A percentile compares a stretch with the other conserved stretches of the same genome.
Conservation (phyloP, 1,140 invertebrate genomes). For the Apis florea region DNA sequence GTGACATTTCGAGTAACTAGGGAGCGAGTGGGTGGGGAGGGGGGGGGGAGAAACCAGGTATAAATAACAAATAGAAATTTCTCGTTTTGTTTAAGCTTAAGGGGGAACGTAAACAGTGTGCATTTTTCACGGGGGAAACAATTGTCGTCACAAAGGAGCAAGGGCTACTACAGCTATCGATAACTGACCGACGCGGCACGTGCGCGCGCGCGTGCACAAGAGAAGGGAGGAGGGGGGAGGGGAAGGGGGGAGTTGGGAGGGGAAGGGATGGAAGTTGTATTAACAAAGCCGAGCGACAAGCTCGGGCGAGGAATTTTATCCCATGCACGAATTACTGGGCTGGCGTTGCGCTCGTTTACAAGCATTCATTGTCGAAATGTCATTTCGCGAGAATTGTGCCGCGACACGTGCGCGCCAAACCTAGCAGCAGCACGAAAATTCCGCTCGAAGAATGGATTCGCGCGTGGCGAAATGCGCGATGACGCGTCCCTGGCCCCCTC, state of each 20-base stretch:
- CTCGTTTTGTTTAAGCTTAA: neutral
- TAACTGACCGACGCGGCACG: neutral
- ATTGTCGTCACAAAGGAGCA: neutral
- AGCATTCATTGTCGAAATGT: constrained; percentile 36
- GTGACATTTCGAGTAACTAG: too few relatives aligned
- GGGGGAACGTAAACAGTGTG: too few relatives aligned
- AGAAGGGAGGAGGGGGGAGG: too few relatives aligned
- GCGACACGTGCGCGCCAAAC: constrained; percentile 1
- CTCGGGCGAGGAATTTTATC: constrained; percentile 44
- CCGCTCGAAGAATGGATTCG: constrained; percentile 25
- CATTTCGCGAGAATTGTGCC: constrained; percentile 37
- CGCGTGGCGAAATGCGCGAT: constrained; percentile 1
- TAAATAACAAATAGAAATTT: neutral
- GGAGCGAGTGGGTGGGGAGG: too few relatives aligned
- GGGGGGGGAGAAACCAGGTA: too few relatives aligned
- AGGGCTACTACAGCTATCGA: constrained; percentile 5
- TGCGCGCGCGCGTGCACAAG: neutral
- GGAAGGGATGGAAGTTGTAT: constrained; percentile 16
- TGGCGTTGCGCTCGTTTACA: constrained; percentile 43
- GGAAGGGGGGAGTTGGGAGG: too few relatives aligned
- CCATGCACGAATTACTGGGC: constrained; percentile 36
- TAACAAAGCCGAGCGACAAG: constrained; percentile 17
- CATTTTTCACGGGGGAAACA: constrained; percentile 1
- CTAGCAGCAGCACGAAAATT: constrained; percentile 19
- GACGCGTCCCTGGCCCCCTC: neutral